Evolutionary conservation across 2,113 vertebrate genomes (phyloP).

Genomic region (Rynchops niger): DNA sequence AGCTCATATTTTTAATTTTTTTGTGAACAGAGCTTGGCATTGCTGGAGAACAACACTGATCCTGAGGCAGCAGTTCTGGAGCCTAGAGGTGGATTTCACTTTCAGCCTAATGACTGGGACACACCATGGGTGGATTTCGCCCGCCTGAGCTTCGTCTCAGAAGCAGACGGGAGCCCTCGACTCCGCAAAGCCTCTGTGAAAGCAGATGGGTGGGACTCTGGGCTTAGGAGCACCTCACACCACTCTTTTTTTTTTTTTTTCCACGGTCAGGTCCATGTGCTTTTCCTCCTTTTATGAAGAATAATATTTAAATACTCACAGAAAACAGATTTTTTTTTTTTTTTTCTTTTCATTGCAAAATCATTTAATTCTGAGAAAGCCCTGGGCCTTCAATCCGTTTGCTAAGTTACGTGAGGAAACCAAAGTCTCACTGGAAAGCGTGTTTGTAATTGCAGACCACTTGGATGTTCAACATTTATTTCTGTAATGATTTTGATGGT

Average conservation of each 20-base stretch:
- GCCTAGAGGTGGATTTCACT: not conserved
- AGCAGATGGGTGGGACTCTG: not conserved
- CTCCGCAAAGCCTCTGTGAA: not conserved
- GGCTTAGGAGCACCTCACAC: not conserved
- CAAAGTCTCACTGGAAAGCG: not conserved
- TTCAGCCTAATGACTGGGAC: not conserved
- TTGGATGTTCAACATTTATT: not conserved
- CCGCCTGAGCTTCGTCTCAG: not conserved
- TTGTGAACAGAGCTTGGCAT: not conserved
- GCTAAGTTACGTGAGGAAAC: not conserved
- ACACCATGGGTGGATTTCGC: not conserved
- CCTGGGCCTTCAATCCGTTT: not conserved
- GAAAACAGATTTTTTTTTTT: not conserved
- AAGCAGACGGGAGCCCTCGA: not conserved
- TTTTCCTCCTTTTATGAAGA: not conserved
- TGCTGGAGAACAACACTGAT: not conserved
- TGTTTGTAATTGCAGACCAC: not conserved
- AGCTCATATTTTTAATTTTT: accelerated
- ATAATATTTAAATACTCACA: not conserved
- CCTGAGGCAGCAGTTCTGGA: not conserved
- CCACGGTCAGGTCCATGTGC: not conserved
- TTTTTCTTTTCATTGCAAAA: not conserved
- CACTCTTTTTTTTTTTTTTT: not conserved
- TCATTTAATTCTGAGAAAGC: not conserved
- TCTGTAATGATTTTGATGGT: not conserved